Evolutionary conservation across 1,140 invertebrate genomes (phyloP).

Genomic region (Polypedilum pembai): DNA sequence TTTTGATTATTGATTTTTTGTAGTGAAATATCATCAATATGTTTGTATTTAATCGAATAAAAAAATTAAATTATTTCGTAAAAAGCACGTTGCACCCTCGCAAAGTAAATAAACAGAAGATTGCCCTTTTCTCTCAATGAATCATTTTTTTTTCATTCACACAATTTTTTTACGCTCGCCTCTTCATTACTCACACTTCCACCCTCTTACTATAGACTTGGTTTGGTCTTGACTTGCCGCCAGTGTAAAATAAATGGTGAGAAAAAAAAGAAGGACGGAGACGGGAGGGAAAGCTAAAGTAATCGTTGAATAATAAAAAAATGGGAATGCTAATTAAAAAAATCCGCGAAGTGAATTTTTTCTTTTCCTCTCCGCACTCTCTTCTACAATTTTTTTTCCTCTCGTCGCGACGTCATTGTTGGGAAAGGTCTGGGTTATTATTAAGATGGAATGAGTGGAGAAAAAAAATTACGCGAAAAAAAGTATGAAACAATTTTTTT

Average conservation of each 20-base stretch:
- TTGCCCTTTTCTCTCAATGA: background rate
- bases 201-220: background rate
- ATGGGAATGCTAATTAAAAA: slow-evolving; percentile 28
- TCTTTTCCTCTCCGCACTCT: background rate
- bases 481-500: slow-evolving; percentile 15
- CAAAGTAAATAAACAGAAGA: background rate
- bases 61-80: too few species aligned
- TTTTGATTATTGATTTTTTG: too few species aligned
- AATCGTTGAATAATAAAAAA: slow-evolving; percentile 21
- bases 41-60: too few species aligned
- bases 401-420: slow-evolving; percentile 21
- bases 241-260: background rate
- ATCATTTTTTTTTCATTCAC: background rate
- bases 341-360: slow-evolving; percentile 27
- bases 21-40: too few species aligned
- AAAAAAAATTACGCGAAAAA: slow-evolving; percentile 10
- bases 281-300: background rate
- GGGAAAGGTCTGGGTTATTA: slow-evolving; percentile 23
- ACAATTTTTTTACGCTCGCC: background rate
- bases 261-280: background rate
- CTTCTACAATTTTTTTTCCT: background rate
- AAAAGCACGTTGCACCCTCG: too few species aligned
- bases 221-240: background rate
- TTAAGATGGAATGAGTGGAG: background rate
- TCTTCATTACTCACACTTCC: background rate